phyloP scores from a whole-genome alignment of 2,113 vertebrate genomes.

The Dendrocopos noguchii region DNA sequence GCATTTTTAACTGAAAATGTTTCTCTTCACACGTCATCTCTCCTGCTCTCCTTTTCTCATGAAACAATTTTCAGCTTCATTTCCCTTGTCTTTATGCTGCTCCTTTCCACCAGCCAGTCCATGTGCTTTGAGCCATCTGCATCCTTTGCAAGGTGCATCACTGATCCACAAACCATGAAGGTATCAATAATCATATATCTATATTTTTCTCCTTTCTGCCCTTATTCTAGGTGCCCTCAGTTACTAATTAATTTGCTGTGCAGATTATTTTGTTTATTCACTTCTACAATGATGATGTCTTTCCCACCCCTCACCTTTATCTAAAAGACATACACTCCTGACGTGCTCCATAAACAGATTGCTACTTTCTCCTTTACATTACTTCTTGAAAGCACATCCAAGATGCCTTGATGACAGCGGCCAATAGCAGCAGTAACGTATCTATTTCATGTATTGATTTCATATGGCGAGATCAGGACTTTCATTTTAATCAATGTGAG shows the following conservation, averaged over 20 bases:
- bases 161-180: not conserved
- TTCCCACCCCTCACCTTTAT: not conserved
- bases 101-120: not conserved
- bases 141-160: not conserved
- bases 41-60: not conserved
- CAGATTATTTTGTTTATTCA: not conserved
- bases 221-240: not conserved
- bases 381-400: not conserved
- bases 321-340: accelerated
- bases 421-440: not conserved
- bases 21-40: not conserved
- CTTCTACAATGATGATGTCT: not conserved
- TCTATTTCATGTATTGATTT: constrained; percentile 51
- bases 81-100: not conserved
- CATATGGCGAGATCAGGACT: not conserved
- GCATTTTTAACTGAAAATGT: not conserved
- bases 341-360: not conserved
- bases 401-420: not conserved
- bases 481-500: not conserved
- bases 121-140: not conserved
- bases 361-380: not conserved
- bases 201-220: not conserved
- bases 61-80: not conserved
- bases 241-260: not conserved
- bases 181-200: not conserved